Evolutionary conservation across 2,113 vertebrate species (phyloP).

Genomic region (Desmodus rotundus): DNA sequence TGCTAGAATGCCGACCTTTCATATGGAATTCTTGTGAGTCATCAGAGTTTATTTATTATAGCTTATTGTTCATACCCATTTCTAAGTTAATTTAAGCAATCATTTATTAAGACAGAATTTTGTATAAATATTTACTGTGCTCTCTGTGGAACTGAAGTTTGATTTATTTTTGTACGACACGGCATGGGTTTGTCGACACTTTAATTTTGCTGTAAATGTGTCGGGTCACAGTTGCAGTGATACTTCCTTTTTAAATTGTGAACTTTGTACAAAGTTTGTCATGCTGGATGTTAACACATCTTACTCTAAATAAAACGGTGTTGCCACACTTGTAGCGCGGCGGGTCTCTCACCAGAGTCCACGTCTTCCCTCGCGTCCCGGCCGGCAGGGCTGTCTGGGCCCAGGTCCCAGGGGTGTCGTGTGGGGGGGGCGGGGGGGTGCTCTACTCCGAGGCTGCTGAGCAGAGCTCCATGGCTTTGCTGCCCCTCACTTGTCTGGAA

Average conservation of each 20-base stretch:
- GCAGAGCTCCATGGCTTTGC: not conserved
- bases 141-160: constrained; percentile 99
- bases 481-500: not conserved
- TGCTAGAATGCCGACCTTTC: constrained; percentile 98
- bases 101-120: constrained; percentile 99
- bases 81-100: constrained; percentile 97
- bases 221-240: constrained; percentile 99
- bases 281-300: constrained; percentile 99
- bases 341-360: constrained; percentile 66
- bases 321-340: constrained; percentile 91
- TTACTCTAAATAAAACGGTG: constrained; percentile 99
- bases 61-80: constrained; percentile 94
- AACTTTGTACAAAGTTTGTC: constrained; percentile 99
- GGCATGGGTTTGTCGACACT: constrained; percentile 99
- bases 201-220: constrained; percentile 99
- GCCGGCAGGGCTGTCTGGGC: not conserved
- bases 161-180: constrained; percentile 99
- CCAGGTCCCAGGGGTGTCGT: not conserved
- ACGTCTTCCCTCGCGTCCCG: not conserved
- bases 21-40: constrained; percentile 97
- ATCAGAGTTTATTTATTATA: constrained; percentile 98
- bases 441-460: too few species aligned
- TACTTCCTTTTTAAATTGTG: constrained; percentile 99
- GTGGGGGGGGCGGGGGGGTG: not conserved
- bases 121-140: constrained; percentile 99